Base-by-base conservation (phyloP, 2,113 vertebrate genomes). In the Odocoileus hemionus region DNA sequence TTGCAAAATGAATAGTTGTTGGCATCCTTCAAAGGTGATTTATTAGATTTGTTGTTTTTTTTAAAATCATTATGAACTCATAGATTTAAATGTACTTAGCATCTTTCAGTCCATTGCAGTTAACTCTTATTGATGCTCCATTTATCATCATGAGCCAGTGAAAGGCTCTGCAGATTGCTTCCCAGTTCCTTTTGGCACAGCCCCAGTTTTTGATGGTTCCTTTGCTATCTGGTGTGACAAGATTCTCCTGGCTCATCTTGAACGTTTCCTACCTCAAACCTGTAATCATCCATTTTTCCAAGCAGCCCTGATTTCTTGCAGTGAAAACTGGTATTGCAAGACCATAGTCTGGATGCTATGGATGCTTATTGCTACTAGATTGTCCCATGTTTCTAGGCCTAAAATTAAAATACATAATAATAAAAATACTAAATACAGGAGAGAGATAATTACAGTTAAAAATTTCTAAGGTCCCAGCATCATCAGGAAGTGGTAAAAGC, bases 1-100 rank as follows among this genome's bases (percentile, higher is more conserved):
- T 89, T 92, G 84, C 43, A 70, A 86, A 96, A 85, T 92, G 78
- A 94, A 82, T 54, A 54, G 26, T 87, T 82, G 17, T 60, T 94
- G 43, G 25, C 61, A 43, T 88, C 64, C 54, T 54, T 76, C 57
- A 89, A 86, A 89, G 19, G 30, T 58, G 7, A 87, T 43, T 95
- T 86, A 86, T 92, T 91, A 83, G 74, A 30, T 57, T 94, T 76
- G 13, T 23, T 64, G 4, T 2, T 60, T 93, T 39, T 39, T 83
- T 96, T 60, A 26, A 36, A 57, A 60, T 57, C 45, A 30, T 84
- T 67, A 33, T 88, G 14, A 86, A 88, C 39, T 79, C n/a, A 21
- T 19, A 26, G 6, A 67, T 88, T 94, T 96, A 57, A 58, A 79
- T 9, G 6, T 78, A 83, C 26, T 82, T 91, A 39, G 28, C 39